Percentiles rank a stretch among this genome's conserved stretches.
These are phyloP conservation scores for Rhodinocichla rosea DNA, from an alignment of 2,113 vertebrate genomes.

Conservation along the genomic window DNA sequence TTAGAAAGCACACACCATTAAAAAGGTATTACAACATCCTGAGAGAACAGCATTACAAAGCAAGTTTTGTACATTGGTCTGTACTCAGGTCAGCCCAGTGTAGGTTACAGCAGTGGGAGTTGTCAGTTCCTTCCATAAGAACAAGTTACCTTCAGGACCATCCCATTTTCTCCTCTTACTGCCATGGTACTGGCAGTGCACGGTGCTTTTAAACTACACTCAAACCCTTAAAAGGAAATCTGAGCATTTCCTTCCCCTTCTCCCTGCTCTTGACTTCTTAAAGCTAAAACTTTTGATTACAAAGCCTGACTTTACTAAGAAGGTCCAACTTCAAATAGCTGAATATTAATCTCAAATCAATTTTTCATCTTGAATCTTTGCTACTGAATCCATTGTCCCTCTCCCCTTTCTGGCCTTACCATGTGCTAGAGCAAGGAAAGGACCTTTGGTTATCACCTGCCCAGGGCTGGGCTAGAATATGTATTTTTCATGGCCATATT, in stretches of 20 bases:
- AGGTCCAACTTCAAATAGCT: neutral
- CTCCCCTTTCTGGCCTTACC: neutral
- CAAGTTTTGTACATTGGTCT: neutral
- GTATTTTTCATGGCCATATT: conserved; percentile 30
- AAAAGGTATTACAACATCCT: neutral
- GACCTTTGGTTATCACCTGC: conserved; percentile 8
- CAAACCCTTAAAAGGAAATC: neutral
- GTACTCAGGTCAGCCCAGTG: neutral
- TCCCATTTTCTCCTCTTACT: neutral
- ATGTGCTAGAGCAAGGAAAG: neutral
- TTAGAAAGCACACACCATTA: neutral
- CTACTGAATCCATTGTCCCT: neutral
- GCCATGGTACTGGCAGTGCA: neutral
- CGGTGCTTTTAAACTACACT: neutral
- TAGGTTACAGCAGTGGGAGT: neutral
- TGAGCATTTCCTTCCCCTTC: neutral
- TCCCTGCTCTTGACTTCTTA: neutral
- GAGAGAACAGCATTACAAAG: neutral
- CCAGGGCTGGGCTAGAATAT: neutral
- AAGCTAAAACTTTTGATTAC: neutral
- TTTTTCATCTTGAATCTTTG: conserved; percentile 14
- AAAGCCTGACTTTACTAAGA: conserved; percentile 3
- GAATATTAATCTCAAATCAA: neutral
- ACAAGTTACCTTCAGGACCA: neutral
- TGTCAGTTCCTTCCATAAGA: neutral